Conservation (phyloP, 1,140 invertebrate genomes). For the Musca vetustissima region DNA sequence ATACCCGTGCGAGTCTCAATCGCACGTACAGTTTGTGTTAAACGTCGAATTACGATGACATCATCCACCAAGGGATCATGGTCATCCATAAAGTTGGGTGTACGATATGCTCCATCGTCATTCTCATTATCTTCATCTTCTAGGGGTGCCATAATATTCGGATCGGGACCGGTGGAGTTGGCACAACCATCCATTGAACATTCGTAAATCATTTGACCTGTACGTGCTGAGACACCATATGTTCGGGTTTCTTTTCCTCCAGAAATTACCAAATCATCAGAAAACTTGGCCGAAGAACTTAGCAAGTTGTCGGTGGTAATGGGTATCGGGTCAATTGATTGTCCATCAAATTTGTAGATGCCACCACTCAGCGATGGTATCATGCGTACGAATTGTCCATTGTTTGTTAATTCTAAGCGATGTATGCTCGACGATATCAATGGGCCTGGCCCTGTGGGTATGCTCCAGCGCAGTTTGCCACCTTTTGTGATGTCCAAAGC, state of each 20-base stretch:
- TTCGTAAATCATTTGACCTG: constrained; percentile 77
- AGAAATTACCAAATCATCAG: constrained; percentile 83
- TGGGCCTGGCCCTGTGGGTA: constrained; percentile 71
- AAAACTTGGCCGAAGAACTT: constrained; percentile 79
- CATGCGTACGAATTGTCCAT: constrained; percentile 82
- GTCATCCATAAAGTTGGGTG: constrained; percentile 37
- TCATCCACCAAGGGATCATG: constrained; percentile 61
- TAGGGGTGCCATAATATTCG: constrained; percentile 21
- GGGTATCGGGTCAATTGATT: constrained; percentile 82
- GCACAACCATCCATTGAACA: constrained; percentile 74
- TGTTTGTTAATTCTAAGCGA: constrained; percentile 77
- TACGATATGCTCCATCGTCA: constrained; percentile 24
- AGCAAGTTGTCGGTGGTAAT: constrained; percentile 83
- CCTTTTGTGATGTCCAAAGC: constrained; percentile 70
- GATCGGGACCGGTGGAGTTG: constrained; percentile 58
- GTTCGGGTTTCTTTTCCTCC: constrained; percentile 71
- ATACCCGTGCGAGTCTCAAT: constrained; percentile 77
- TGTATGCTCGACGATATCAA: constrained; percentile 84
- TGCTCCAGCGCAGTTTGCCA: constrained; percentile 73
- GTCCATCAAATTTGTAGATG: constrained; percentile 88
- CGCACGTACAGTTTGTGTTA: constrained; percentile 84
- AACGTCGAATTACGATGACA: constrained; percentile 75
- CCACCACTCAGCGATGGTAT: constrained; percentile 89
- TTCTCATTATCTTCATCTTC: constrained; percentile 27
- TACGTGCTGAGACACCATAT: constrained; percentile 72